Conservation (phyloP, 2,113 vertebrate genomes). For the Australoheros scitulus region DNA sequence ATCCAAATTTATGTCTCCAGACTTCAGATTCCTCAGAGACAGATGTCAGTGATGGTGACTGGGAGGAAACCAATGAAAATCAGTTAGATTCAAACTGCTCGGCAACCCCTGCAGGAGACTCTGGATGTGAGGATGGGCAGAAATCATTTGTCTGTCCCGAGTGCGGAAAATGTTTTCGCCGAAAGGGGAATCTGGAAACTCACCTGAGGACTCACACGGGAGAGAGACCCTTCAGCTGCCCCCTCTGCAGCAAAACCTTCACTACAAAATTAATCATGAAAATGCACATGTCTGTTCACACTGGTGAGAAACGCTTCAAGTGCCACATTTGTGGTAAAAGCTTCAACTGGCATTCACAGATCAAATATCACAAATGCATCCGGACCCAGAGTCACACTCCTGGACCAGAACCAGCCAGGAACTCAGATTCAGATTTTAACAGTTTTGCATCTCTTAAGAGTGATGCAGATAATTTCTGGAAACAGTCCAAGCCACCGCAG, state of each 20-base stretch:
- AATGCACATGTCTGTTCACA: neutral
- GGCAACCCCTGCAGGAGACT: neutral
- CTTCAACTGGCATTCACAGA: too few relatives aligned
- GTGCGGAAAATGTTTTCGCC: constrained; percentile 41
- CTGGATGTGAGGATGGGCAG: neutral
- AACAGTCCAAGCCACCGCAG: neutral
- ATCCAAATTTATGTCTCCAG: too few relatives aligned
- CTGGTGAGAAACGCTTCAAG: neutral
- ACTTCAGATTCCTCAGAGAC: neutral
- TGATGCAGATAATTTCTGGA: neutral
- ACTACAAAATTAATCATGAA: too few relatives aligned
- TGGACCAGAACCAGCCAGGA: too few relatives aligned
- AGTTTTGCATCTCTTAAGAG: neutral
- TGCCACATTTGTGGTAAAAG: too few relatives aligned
- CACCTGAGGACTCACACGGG: constrained; percentile 43
- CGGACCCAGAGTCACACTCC: too few relatives aligned
- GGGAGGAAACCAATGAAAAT: neutral
- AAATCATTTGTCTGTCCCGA: constrained; percentile 28
- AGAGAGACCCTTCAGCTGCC: constrained; percentile 30
- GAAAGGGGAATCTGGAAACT: constrained; percentile 32
- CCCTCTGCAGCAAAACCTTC: neutral
- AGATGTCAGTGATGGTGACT: constrained; percentile 24
- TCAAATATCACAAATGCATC: too few relatives aligned
- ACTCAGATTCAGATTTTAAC: too few relatives aligned
- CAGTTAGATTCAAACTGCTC: neutral